phyloP scores from a whole-genome alignment of 2,888 invertebrate genomes.

The Tachina fera region DNA sequence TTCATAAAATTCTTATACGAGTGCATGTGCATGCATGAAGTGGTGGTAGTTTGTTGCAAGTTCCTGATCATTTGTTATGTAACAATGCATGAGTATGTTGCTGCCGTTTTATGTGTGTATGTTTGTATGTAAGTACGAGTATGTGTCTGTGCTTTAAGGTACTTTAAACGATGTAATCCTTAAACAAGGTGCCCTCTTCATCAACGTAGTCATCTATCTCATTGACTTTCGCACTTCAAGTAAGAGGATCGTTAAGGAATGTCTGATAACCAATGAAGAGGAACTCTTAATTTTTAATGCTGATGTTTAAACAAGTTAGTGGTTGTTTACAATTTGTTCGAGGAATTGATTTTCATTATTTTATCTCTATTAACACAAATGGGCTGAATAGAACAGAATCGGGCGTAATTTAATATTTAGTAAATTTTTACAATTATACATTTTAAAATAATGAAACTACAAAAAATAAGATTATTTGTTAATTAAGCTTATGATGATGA shows the following conservation, averaged over 20 bases:
- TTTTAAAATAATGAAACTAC: no score
- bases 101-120: conserved; percentile 12
- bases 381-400: no score
- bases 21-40: conserved; percentile 3
- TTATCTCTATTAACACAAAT: no score
- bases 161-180: conserved; percentile 68
- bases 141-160: conserved; percentile 49
- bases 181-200: conserved; percentile 61
- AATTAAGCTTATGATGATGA: no score
- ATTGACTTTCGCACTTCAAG: conserved; percentile 24
- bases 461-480: no score
- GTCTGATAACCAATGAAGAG: neutral
- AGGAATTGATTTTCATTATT: no score
- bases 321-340: no score
- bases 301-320: no score
- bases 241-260: conserved; percentile 41
- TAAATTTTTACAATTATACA: no score
- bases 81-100: conserved; percentile 28
- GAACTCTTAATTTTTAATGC: neutral
- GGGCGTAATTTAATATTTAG: no score
- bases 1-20: conserved; percentile 62
- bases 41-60: conserved; percentile 49
- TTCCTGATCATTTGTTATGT: conserved; percentile 68
- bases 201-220: conserved; percentile 29
- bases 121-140: conserved; percentile 51